Percentiles rank a stretch among this genome's conserved stretches.
phyloP scores from a whole-genome alignment of 2,797 vertebrate genomes.

The Sciurus carolinensis region DNA sequence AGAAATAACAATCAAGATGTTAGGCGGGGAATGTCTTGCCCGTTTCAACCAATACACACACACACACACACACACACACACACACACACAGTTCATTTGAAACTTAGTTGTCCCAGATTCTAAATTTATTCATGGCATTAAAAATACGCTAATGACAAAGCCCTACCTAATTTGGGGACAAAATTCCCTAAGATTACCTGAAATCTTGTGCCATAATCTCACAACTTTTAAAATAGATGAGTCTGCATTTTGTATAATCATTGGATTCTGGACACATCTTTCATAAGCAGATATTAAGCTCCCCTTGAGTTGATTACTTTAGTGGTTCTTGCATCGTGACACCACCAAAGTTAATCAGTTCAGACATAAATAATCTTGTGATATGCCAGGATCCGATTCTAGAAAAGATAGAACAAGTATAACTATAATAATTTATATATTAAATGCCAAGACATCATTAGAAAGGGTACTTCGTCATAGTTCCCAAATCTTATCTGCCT shows the following conservation, averaged over 20 bases:
- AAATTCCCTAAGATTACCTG: background rate
- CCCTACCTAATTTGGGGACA: background rate
- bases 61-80: background rate
- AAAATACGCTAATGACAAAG: background rate
- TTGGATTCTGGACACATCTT: background rate
- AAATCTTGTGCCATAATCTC: background rate
- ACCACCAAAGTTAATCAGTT: background rate
- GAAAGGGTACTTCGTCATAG: background rate
- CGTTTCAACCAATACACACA: background rate
- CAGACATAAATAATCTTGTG: background rate
- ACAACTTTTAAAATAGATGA: background rate
- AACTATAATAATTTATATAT: background rate
- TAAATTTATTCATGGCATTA: background rate
- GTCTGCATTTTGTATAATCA: background rate
- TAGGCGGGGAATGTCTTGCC: background rate
- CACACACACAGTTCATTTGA: background rate
- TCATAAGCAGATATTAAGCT: background rate
- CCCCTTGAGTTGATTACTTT: background rate
- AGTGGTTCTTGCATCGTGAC: background rate
- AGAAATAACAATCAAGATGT: background rate
- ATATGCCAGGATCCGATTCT: background rate
- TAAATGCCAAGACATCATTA: conserved; percentile 1
- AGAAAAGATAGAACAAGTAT: background rate
- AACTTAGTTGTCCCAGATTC: background rate
- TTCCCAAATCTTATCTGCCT: background rate